phyloP scores from a whole-genome alignment of 2,797 vertebrate genomes.

The Micrastur ruficollis region DNA sequence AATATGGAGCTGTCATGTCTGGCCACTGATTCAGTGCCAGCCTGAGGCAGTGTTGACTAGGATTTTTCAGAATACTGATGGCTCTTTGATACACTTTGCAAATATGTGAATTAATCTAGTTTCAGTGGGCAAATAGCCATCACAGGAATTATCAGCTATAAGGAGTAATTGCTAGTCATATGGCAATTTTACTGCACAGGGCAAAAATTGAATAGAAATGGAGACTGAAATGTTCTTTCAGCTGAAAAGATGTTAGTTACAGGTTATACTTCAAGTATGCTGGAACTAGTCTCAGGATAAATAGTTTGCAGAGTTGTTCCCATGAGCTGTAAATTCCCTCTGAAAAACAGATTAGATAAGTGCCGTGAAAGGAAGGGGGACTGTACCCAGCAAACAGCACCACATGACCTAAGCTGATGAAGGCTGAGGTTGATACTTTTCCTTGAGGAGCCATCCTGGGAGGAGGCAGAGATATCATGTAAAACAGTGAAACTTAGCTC shows the following conservation, averaged over 20 bases:
- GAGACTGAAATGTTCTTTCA: background rate
- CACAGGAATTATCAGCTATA: background rate
- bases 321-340: background rate
- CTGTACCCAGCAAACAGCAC: background rate
- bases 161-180: background rate
- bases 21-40: background rate
- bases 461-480: background rate
- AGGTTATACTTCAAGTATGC: background rate
- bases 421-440: background rate
- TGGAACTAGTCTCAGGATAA: background rate
- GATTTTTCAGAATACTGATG: background rate
- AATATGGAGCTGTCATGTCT: background rate
- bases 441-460: background rate
- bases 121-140: background rate
- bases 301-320: background rate
- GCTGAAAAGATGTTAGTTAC: background rate
- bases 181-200: background rate
- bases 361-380: background rate
- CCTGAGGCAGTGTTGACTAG: background rate
- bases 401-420: fast-evolving
- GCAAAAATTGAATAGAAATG: background rate
- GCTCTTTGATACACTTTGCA: background rate
- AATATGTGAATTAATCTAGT: background rate
- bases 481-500: background rate
- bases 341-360: background rate